phyloP scores from a whole-genome alignment of 2,797 vertebrate genomes.

The Ptychobarbus kaznakovi region DNA sequence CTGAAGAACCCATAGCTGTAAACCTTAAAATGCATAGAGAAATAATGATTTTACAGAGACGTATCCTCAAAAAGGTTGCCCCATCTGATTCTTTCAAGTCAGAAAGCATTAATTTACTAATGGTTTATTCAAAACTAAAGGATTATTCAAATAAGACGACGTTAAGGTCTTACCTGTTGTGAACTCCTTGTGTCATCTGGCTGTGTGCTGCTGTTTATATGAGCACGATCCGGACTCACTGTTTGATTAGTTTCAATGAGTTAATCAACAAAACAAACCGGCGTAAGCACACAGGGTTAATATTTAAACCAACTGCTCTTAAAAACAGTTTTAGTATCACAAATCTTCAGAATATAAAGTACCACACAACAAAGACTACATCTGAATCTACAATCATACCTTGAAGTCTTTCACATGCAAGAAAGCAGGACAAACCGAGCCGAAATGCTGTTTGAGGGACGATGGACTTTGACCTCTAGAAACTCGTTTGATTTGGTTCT shows the following conservation, averaged over 20 bases:
- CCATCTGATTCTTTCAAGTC: no score
- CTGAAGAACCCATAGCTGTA: slow-evolving; percentile 61
- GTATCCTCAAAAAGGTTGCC: neutral
- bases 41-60: neutral
- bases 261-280: slow-evolving; percentile 45
- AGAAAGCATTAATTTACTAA: neutral
- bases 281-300: neutral
- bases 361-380: neutral
- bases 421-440: neutral
- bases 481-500: slow-evolving; percentile 15
- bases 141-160: no score
- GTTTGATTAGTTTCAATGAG: slow-evolving; percentile 32
- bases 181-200: neutral
- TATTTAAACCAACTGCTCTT: neutral
- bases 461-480: slow-evolving; percentile 12
- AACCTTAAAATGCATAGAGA: neutral
- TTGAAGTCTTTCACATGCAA: neutral
- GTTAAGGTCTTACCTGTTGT: slow-evolving; percentile 2
- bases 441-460: neutral
- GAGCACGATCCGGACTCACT: neutral
- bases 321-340: neutral
- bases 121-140: no score
- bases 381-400: neutral
- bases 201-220: neutral
- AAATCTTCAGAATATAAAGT: neutral